phyloP scores from a whole-genome alignment of 2,113 vertebrate species.

The Ia io region DNA sequence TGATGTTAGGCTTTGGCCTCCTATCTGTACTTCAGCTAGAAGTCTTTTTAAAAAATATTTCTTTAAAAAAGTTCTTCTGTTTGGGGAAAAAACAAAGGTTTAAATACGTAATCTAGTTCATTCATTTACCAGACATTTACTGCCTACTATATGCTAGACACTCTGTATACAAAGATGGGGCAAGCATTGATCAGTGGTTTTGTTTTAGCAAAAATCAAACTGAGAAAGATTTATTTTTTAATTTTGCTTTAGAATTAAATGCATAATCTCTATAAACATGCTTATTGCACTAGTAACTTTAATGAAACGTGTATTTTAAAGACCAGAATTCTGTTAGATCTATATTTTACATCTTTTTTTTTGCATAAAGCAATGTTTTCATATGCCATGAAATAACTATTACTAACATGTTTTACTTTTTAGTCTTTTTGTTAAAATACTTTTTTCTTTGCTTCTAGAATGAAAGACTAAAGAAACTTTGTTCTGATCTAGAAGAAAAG shows the following conservation, averaged over 20 bases:
- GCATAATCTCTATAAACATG: background rate
- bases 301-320: slow-evolving; percentile 31
- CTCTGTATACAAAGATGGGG: background rate
- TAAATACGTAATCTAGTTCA: background rate
- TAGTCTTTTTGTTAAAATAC: slow-evolving; percentile 31
- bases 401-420: slow-evolving; percentile 25
- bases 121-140: background rate
- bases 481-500: slow-evolving; percentile 94
- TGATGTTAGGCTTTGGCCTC: background rate
- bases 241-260: slow-evolving; percentile 16
- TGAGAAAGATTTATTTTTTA: background rate
- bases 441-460: slow-evolving; percentile 83
- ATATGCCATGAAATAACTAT: background rate
- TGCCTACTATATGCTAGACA: background rate
- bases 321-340: background rate
- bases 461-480: slow-evolving; percentile 89
- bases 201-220: slow-evolving; percentile 23
- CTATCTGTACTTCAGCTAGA: background rate
- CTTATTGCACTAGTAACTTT: background rate
- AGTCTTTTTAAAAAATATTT: background rate
- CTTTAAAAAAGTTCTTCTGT: background rate
- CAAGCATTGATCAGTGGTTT: background rate
- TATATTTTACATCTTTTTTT: background rate
- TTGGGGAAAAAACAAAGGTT: slow-evolving; percentile 18
- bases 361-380: background rate